Evolutionary conservation across 2,888 invertebrate genomes (phyloP), one percentile per base, ranked within the genome.

Genomic region (Cerceris rybyensis): DNA sequence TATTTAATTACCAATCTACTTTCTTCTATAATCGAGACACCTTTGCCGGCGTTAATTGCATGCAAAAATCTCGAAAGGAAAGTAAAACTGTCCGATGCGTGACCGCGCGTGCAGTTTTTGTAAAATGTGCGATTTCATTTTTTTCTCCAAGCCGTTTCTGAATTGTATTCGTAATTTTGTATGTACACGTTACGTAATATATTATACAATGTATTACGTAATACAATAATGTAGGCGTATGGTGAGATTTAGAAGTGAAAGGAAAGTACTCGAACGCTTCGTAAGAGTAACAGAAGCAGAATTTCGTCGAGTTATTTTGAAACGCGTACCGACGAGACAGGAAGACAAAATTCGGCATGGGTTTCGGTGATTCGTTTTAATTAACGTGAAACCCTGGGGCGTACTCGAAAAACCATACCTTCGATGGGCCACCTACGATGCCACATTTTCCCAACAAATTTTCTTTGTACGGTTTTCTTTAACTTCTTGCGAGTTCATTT

Each of bases 341-440:
- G 86, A 88, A 88, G 83, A 80, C 77, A 76, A 84, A 81, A 88
- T 88, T 88, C 86, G 88, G 84, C 83, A 88, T 84, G 88, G 87
- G 60, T 77, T 78, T 80, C 77, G 83, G 81, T 79, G 83, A 84
- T 84, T 85, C 82, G 81, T 86, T 75, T 77, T 78, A 86, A 86
- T 85, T 83, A 61, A 59, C 70, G 81, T 61, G 59, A 75, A 72
- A 17, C 7, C 9, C 28, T 39, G 16, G 43, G n/a, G 54, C 54
- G 54, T 13, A n/a, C 7, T n/a, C 7, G 54, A n/a, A 16, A 54
- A 54, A 54, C 7, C 14, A n/a, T 16, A n/a, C 16, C 28, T 58
- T 58, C 58, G 11, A 41, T n/a, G n/a, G n/a, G 57, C 57, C 13
- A 46, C 46, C 46, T 11, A 46, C 46, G 46, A 11, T 46, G 46